Evolutionary conservation across 2,888 invertebrate species (phyloP).

Genomic region (Embidobia sp.): DNA sequence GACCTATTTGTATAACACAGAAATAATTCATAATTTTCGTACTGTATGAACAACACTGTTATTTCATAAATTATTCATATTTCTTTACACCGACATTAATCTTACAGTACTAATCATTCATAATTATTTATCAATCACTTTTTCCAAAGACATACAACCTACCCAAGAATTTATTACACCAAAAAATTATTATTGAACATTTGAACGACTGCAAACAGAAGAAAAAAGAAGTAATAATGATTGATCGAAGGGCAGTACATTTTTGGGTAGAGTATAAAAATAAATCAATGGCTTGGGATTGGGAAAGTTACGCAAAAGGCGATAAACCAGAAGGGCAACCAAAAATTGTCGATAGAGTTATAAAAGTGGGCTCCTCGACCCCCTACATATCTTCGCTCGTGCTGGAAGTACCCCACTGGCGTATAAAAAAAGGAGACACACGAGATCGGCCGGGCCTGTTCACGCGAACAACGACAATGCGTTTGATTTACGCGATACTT

Average conservation of each 20-base stretch:
- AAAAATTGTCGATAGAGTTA: slow-evolving; percentile 78
- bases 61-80: too few relatives aligned
- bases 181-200: too few relatives aligned
- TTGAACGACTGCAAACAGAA: neutral
- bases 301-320: slow-evolving; percentile 68
- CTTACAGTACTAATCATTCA: too few relatives aligned
- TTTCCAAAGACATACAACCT: too few relatives aligned
- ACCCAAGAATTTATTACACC: too few relatives aligned
- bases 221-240: slow-evolving; percentile 20
- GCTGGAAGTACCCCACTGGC: slow-evolving; percentile 56
- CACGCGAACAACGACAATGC: slow-evolving; percentile 68
- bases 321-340: slow-evolving; percentile 72
- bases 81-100: too few relatives aligned
- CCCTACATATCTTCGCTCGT: slow-evolving; percentile 65
- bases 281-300: slow-evolving; percentile 72
- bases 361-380: slow-evolving; percentile 74
- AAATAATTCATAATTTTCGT: too few relatives aligned
- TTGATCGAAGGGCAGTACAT: slow-evolving; percentile 35
- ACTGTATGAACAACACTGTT: too few relatives aligned
- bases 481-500: slow-evolving; percentile 65
- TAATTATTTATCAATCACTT: too few relatives aligned
- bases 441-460: slow-evolving; percentile 60
- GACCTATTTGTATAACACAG: too few relatives aligned
- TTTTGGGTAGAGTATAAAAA: slow-evolving; percentile 54
- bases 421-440: slow-evolving; percentile 62